Conservation (phyloP, 2,113 vertebrate species). For the Ovibos moschatus region DNA sequence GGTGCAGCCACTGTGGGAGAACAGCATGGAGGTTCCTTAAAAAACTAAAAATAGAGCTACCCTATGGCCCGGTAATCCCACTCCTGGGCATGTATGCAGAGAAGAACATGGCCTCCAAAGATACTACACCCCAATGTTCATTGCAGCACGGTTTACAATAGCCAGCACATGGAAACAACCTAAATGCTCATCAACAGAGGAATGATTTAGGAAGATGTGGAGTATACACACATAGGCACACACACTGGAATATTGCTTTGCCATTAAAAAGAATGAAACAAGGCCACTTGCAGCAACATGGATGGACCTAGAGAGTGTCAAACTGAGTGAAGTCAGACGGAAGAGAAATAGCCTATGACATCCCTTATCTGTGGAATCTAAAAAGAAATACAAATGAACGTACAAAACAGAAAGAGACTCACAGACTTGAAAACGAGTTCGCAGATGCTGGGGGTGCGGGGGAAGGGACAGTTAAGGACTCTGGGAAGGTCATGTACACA, state of each 20-base stretch:
- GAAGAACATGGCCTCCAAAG: not conserved
- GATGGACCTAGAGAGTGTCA: not conserved
- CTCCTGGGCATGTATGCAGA: not conserved
- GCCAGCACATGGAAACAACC: not conserved
- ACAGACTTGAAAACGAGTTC: not conserved
- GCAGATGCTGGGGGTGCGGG: rapidly evolving
- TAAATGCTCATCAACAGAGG: not conserved
- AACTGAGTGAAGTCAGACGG: not conserved
- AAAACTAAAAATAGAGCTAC: not conserved
- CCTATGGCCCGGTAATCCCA: not conserved
- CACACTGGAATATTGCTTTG: not conserved
- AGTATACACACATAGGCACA: not conserved
- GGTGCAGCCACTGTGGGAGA: not conserved
- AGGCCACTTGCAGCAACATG: not conserved
- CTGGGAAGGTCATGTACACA: not conserved
- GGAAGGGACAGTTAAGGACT: not conserved
- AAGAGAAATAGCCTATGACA: not conserved
- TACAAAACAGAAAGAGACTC: not conserved
- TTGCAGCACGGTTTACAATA: not conserved
- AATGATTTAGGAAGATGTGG: not conserved
- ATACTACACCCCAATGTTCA: not conserved
- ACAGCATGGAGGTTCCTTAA: not conserved
- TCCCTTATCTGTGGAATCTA: not conserved
- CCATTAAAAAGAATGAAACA: not conserved
- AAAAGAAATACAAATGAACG: not conserved